A percentile compares a stretch with the other conserved stretches of the same genome.
Evolutionary conservation across 1,140 invertebrate genomes (phyloP).

Genomic region (Camponotus floridanus): DNA sequence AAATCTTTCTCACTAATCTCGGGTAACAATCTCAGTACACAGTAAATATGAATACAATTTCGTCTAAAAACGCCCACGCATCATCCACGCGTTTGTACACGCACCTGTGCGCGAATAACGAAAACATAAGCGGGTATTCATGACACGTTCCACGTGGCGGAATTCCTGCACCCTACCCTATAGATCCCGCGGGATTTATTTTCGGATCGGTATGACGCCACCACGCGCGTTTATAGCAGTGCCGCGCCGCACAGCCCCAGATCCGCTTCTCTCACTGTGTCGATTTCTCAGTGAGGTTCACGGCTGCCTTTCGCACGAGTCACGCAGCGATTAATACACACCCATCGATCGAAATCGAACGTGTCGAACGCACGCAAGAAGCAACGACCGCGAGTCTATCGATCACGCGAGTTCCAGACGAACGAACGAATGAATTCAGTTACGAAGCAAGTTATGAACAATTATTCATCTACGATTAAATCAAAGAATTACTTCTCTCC

Average conservation of each 20-base stretch:
- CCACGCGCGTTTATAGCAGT: slow-evolving; percentile 64
- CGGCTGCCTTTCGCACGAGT: slow-evolving; percentile 59
- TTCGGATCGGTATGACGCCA: slow-evolving; percentile 82
- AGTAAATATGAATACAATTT: neutral
- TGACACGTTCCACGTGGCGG: slow-evolving; percentile 81
- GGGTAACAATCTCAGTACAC: neutral
- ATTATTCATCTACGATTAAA: slow-evolving; percentile 6
- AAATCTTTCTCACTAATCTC: neutral
- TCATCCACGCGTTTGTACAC: neutral
- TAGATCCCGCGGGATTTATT: slow-evolving; percentile 84
- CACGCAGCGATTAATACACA: slow-evolving; percentile 36
- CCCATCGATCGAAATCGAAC: slow-evolving; percentile 39
- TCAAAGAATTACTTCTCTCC: neutral
- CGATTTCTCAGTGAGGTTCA: slow-evolving; percentile 66
- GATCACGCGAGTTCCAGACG: slow-evolving; percentile 14
- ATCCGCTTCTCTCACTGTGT: slow-evolving; percentile 33
- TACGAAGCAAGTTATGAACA: neutral
- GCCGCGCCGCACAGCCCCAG: slow-evolving; percentile 42
- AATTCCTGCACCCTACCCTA: slow-evolving; percentile 79
- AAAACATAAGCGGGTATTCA: slow-evolving; percentile 70
- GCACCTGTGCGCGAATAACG: slow-evolving; percentile 31
- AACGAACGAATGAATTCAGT: neutral
- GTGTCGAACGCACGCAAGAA: neutral
- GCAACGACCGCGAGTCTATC: slow-evolving; percentile 29
- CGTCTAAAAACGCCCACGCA: neutral